Percentiles rank a stretch among this genome's conserved stretches.
Evolutionary conservation across 1,140 invertebrate species (phyloP).

Genomic region (Acromyrmex heyeri): DNA sequence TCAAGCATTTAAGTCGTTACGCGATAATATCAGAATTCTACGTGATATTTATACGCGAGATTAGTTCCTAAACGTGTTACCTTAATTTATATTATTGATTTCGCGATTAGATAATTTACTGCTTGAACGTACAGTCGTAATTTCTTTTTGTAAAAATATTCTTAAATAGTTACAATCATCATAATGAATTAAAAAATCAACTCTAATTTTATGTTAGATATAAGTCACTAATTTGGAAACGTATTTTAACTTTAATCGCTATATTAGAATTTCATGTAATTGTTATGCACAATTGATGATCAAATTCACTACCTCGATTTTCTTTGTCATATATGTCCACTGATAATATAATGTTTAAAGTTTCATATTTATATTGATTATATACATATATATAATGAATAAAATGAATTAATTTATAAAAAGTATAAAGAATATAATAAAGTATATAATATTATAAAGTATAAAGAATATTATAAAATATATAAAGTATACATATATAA

Average conservation of each 20-base stretch:
- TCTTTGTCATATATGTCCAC: neutral
- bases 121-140: neutral
- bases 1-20: conserved; percentile 49
- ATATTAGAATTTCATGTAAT: neutral
- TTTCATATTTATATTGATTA: neutral
- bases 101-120: conserved; percentile 44
- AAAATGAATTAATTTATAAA: no score
- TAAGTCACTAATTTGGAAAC: conserved; percentile 8
- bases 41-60: conserved; percentile 43
- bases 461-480: no score
- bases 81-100: conserved; percentile 59
- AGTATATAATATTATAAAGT: no score
- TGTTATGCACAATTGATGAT: neutral
- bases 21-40: conserved; percentile 41
- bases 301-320: neutral
- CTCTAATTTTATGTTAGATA: neutral
- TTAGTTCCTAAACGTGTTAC: conserved; percentile 42
- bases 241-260: conserved; percentile 9
- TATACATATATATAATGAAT: no score
- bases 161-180: conserved; percentile 10
- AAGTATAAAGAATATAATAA: no score
- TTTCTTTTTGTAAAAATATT: conserved; percentile 31
- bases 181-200: conserved; percentile 12
- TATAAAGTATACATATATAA: no score
- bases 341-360: conserved; percentile 1